Base-by-base conservation (phyloP, 2,797 vertebrate species). In the Botia kubotai region DNA sequence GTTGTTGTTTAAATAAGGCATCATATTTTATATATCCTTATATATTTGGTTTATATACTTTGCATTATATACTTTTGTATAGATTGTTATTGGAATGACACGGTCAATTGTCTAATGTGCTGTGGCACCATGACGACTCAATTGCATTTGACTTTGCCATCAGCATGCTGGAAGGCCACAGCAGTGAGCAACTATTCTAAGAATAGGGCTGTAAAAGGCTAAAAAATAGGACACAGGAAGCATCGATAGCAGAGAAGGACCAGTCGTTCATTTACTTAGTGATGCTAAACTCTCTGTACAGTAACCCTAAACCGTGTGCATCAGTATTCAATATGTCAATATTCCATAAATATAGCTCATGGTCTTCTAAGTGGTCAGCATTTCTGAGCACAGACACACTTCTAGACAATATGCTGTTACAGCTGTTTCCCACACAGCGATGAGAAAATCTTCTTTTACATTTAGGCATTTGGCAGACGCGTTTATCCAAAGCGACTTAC, bases 331-430 rank as follows among this genome's bases (percentile, higher is more conserved):
- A 26, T 19, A 69, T 74, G 33, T 73, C 79, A 62, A 0, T 72
- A 74, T 58, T 52, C 83, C 77, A 81, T 77, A 84, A 84, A 81
- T 84, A 81, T 46, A 67, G 11, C 19, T 14, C 21, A 48, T 71
- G 39, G 43, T 71, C 60, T n/a, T 33, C 19, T 33, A 46, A 72
- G 23, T 58, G 63, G 55, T 84, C 63, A 2, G 68, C 69, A 63
- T 81, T 77, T 81, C 79, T 58, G 52, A 52, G 68, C 52, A 60
- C 39, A 72, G 52, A 52, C 17, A 53, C 50, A 39, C 60, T 17
- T 77, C 60, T 63, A 63, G 60, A 29, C 75, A 69, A 70, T 58
- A 23, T 46, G 23, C 36, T 60, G 16, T 60, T 50, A 21, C 52
- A 63, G 60, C 58, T 14, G 23, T 29, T 62, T 62, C 23, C 23